Percentiles rank a stretch among this genome's conserved stretches.
Conservation (phyloP, 2,797 vertebrate species). For the Dryobates pubescens region DNA sequence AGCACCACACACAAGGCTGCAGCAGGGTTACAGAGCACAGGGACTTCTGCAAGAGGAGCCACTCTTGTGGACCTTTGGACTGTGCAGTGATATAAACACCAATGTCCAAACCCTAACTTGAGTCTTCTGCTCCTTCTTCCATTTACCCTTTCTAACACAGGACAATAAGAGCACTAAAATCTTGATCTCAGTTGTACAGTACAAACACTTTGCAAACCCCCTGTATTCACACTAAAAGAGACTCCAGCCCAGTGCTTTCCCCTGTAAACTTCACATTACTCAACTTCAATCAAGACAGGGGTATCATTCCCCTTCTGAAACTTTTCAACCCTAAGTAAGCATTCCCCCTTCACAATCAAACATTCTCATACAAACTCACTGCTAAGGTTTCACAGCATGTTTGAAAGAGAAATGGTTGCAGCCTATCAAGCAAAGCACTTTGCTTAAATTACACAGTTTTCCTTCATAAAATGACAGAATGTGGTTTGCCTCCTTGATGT, state of each 20-base stretch:
- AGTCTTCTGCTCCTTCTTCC: neutral
- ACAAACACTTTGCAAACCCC: neutral
- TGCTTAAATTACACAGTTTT: constrained; percentile 13
- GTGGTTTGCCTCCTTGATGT: neutral
- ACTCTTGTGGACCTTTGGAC: neutral
- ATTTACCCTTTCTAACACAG: neutral
- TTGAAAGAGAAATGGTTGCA: constrained; percentile 20
- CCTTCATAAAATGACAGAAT: neutral
- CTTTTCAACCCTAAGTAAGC: constrained; percentile 15
- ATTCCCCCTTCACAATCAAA: constrained; percentile 3
- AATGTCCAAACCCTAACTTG: neutral
- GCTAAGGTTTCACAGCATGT: neutral
- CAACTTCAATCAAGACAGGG: neutral
- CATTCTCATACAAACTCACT: neutral
- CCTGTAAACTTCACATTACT: neutral
- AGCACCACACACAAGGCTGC: neutral
- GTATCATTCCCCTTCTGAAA: neutral
- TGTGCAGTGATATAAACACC: neutral
- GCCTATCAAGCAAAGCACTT: neutral
- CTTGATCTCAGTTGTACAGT: neutral
- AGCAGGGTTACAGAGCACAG: neutral
- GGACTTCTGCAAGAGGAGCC: neutral
- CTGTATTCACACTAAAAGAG: neutral
- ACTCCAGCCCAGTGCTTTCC: neutral
- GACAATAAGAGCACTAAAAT: neutral